Conservation (phyloP, 2,113 vertebrate species). For the Phylloscopus trochilus region DNA sequence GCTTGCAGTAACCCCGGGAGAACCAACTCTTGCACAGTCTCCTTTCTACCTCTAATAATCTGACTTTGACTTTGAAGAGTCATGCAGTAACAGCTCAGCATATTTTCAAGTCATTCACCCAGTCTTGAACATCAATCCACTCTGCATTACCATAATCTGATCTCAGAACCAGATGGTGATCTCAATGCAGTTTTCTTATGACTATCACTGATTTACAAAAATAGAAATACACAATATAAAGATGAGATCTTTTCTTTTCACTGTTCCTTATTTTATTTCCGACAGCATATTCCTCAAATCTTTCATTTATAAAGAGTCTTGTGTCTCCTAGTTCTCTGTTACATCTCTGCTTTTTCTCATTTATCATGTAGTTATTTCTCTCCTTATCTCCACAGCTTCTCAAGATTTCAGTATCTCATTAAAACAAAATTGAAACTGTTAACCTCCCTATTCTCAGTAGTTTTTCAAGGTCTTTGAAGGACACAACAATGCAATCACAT, state of each 20-base stretch:
- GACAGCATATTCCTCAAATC: neutral
- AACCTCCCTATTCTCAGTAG: slow-evolving; percentile 18
- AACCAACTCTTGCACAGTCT: neutral
- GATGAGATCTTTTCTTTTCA: neutral
- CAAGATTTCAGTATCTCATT: slow-evolving; percentile 45
- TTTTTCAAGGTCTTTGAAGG: slow-evolving; percentile 53
- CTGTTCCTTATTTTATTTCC: slow-evolving; percentile 13
- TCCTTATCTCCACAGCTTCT: slow-evolving; percentile 39
- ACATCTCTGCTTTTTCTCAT: slow-evolving; percentile 20
- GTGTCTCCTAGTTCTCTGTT: neutral
- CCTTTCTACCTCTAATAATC: neutral
- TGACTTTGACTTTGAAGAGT: neutral
- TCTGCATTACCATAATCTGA: neutral
- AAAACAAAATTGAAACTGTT: slow-evolving; percentile 57
- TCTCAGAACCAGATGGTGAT: neutral
- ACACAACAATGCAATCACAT: neutral
- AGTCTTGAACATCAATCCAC: neutral
- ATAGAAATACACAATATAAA: neutral
- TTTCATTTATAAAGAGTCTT: slow-evolving; percentile 11
- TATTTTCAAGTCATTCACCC: neutral
- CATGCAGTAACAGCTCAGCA: neutral
- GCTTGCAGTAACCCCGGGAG: neutral
- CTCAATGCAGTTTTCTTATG: neutral
- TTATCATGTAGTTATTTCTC: slow-evolving; percentile 33
- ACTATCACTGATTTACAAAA: slow-evolving; percentile 1